Evolutionary conservation across 1,140 invertebrate species (phyloP).

Genomic region (Parapsyche elsis): DNA sequence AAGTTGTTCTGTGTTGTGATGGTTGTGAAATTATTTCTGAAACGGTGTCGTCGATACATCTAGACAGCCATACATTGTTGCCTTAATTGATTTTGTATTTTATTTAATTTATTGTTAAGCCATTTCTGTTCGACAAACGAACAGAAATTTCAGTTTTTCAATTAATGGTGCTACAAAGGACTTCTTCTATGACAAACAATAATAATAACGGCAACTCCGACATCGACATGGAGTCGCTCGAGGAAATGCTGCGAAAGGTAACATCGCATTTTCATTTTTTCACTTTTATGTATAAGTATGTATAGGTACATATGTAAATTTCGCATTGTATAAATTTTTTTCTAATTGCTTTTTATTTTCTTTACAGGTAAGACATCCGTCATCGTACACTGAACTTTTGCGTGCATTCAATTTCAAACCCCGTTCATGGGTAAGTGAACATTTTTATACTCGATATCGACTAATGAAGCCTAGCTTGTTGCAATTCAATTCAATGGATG

Average conservation of each 20-base stretch:
- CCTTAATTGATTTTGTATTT: background rate
- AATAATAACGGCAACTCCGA: slow-evolving; percentile 71
- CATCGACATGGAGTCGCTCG: slow-evolving; percentile 82
- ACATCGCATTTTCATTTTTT: slow-evolving; percentile 48
- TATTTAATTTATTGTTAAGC: background rate
- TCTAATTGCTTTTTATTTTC: slow-evolving; percentile 28
- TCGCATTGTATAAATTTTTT: background rate
- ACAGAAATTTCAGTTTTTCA: slow-evolving; percentile 20
- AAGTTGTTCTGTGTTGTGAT: background rate
- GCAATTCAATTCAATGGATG: background rate
- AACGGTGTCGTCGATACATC: no score
- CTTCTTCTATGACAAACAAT: slow-evolving; percentile 67
- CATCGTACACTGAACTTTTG: slow-evolving; percentile 1
- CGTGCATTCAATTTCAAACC: background rate
- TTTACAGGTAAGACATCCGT: slow-evolving; percentile 26
- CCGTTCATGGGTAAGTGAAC: background rate
- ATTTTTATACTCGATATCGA: background rate
- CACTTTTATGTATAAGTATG: no score
- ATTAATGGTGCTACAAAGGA: slow-evolving; percentile 59
- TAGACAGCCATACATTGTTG: background rate
- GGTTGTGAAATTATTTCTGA: background rate
- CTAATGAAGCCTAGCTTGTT: no score
- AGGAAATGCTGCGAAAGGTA: slow-evolving; percentile 86
- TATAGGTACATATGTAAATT: no score
- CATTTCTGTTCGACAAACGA: slow-evolving; percentile 11